Evolutionary conservation across 2,113 vertebrate genomes (phyloP).

Genomic region (Taurulus bubalis): DNA sequence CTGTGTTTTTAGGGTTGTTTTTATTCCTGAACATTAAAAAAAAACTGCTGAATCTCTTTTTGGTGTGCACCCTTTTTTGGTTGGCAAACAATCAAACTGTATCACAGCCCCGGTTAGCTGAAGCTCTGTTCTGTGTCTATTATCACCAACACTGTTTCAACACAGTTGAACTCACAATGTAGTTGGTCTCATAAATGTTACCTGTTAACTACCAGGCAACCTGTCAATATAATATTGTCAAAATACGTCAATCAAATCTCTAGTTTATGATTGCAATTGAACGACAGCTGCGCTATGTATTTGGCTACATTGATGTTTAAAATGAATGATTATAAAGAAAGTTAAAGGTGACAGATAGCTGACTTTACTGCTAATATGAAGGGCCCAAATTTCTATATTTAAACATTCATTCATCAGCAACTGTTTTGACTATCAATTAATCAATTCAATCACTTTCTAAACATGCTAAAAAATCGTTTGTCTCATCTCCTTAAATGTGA

Average conservation of each 20-base stretch:
- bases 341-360: neutral
- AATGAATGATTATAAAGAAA: constrained; percentile 8
- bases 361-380: neutral
- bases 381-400: neutral
- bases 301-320: constrained; percentile 10
- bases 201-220: too few species aligned
- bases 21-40: neutral
- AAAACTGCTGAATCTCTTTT: neutral
- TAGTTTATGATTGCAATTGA: constrained; percentile 20
- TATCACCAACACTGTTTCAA: neutral
- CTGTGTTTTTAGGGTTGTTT: neutral
- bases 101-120: neutral
- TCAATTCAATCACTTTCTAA: neutral
- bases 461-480: neutral
- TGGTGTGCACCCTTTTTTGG: neutral
- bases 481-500: neutral
- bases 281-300: constrained; percentile 5
- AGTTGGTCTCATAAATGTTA: neutral
- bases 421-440: neutral
- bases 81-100: neutral
- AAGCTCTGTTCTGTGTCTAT: neutral
- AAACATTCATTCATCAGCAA: neutral
- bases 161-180: neutral
- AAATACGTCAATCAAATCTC: neutral
- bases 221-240: too few species aligned